Evolutionary conservation across 2,888 invertebrate genomes (phyloP), one percentile per base, ranked within the genome.

Genomic region (Frankliniella fusca): DNA sequence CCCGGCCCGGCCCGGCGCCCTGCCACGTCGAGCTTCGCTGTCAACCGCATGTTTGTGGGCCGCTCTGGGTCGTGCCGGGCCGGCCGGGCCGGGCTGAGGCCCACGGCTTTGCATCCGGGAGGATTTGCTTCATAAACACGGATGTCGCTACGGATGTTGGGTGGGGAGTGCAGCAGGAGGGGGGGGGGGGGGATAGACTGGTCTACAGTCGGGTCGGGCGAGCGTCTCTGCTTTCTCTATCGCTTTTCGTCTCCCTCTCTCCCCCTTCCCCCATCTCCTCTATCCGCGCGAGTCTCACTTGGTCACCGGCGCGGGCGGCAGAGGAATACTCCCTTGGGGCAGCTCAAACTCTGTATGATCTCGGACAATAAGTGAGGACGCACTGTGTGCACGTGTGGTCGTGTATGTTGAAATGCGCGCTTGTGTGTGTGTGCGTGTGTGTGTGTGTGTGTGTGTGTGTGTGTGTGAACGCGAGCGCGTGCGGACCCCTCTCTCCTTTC

Each of bases 121-220:
- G 70, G 70, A 23, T 70, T 70, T 70, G 70, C 70, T 70, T 70
- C 70, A 70, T 70, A 70, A 70, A 70, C 70, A 70, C 70, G 70
- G 70, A 70, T 70, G 70, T 70, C 70, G 23, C 70, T n/a, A 23
- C n/a, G 65, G 23, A 70, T n/a, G 70, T 20, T 23, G 70, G 65
- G 20, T 9, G 50, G 50, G 50, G 50, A 50, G 50, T 11, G 50
- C 50, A 50, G n/a, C n/a, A 50, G 50, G 54, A 54, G 15, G 15
- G 54, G 54, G 54, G 54, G 8, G 12, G 54, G 54, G 54, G 5
- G 38, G 54, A 9, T 3, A 54, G 54, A 5, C 38, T 3, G 38
- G n/a, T n/a, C n/a, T 38, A 5, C 2, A 38, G 38, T 38, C 2
- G 38, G 38, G 38, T 38, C 38, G 38, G 3, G 38, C 38, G 38